Base-by-base conservation (phyloP, 2,113 vertebrate species). In the Atlantisia rogersi region DNA sequence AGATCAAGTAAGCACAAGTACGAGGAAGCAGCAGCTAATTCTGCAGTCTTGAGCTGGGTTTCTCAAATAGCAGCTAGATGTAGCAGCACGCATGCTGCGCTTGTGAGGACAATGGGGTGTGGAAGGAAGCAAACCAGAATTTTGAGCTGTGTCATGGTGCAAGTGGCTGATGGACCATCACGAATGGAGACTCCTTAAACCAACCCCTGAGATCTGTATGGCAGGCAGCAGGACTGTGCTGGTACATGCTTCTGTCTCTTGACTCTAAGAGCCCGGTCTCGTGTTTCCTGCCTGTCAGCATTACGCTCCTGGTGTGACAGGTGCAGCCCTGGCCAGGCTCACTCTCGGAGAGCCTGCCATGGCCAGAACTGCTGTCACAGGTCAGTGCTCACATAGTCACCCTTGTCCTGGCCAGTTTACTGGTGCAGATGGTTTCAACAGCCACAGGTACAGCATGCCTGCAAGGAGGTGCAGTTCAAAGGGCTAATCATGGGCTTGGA, bases 331-430 rank as follows among this genome's bases (percentile, higher is more conserved):
- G 59, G 50, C 37, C 50, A 64, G 32, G 73, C 60, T 48, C 20
- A 25, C 1, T 17, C 48, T 65, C 50, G 50, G 59, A 13, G n/a
- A 75, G 35, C 67, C 42, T 44, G 40, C 29, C 20, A 2, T 6
- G 40, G 40, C 64, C 65, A 68, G 42, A 10, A 11, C 59, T 52
- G 4, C 5, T 7, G 67, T n/a, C 46, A 44, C 11, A 35, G 46
- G 35, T 48, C 71, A 63, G 52, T 6, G 35, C 29, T 46, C 21
- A 18, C 9, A 59, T 1, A 69, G 42, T 18, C 0, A 0, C 63
- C 52, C 58, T 12, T 4, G 18, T 77, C 82, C 87, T 52, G 68
- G 29, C 87, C 31, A 16, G 14, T 68, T 55, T 21, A 44, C 46
- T 24, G 37, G 67, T 25, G 52, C 26, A 25, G 73, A 19, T n/a